Conservation (phyloP, 1,140 invertebrate species). For the Zaprionus inermis region DNA sequence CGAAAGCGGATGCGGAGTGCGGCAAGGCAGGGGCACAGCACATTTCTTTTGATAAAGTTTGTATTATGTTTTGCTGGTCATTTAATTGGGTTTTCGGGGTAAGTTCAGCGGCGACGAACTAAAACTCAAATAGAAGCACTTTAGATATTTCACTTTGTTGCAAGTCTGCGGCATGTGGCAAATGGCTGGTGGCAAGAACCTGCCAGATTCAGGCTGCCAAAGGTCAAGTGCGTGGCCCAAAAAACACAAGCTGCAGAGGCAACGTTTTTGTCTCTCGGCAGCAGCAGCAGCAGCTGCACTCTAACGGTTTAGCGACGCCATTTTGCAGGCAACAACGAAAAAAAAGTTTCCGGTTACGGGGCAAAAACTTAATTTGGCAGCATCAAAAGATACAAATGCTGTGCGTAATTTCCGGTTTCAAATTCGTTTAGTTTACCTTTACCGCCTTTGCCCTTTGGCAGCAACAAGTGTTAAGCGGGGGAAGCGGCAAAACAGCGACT, state of each 20-base stretch:
- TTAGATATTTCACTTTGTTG: slow-evolving; percentile 30
- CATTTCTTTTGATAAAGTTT: slow-evolving; percentile 43
- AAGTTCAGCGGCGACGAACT: slow-evolving; percentile 11
- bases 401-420: slow-evolving; percentile 73
- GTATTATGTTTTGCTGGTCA: slow-evolving; percentile 44
- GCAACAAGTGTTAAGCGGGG: slow-evolving; percentile 70
- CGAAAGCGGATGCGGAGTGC: neutral
- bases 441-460: slow-evolving; percentile 47
- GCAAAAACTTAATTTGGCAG: slow-evolving; percentile 68
- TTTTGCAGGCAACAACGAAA: slow-evolving; percentile 16
- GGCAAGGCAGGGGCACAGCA: neutral
- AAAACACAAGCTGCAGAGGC: slow-evolving; percentile 22
- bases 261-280: slow-evolving; percentile 5
- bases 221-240: slow-evolving; percentile 24
- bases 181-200: slow-evolving; percentile 1
- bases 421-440: slow-evolving; percentile 63
- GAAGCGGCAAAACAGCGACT: neutral
- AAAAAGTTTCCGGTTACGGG: slow-evolving; percentile 22
- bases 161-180: slow-evolving; percentile 19
- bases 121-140: slow-evolving; percentile 27
- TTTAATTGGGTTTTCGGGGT: slow-evolving; percentile 51
- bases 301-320: slow-evolving; percentile 34
- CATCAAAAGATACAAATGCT: slow-evolving; percentile 75
- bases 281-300: slow-evolving; percentile 28
- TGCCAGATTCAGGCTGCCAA: too few relatives aligned